Evolutionary conservation across 1,140 invertebrate species (phyloP), one percentile per base, ranked within the genome.

Genomic region (Theocolax elegans): DNA sequence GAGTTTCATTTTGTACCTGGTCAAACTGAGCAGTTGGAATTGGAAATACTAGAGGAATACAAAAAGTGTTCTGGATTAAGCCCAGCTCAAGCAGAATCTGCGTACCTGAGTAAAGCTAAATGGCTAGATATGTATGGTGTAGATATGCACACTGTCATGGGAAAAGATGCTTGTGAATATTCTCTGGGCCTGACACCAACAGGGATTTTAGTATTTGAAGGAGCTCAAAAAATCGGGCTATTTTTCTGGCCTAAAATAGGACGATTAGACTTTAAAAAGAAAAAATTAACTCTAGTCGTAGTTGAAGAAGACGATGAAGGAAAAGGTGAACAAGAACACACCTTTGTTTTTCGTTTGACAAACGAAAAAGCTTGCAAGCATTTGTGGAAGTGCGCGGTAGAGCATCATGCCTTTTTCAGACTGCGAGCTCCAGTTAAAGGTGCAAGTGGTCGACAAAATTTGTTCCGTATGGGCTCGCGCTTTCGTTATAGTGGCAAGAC

Each of bases 301-400:
- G 95, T 97, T 19, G 97, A 98, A 85, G 97, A 98, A 84, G 96
- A 98, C 81, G 97, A 98, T 77, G 94, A 96, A 81, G 95, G 95
- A 0, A 86, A 91, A 46, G 82, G 85, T 7, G 95, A 97, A 82
- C 94, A 97, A 77, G 95, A 97, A 79, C 95, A 97, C 79, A 97
- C 95, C 1, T 97, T 97, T 83, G 83, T 85, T 12, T 89, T 85
- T 74, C 89, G 93, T 54, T 84, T 99, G 60, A 91, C 94, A 44
- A 99, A 97, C 82, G 96, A 99, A 83, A 98, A 99, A 82, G 97
- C 97, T 0, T 97, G 96, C 82, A 99, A 99, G 85, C 97, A 99
- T 86, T 86, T 99, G 69, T 99, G 98, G 98, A 99, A 99, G 85
- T 99, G 97, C 88, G 97, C 97, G 21, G 95, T 99, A 0, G 98